Percentiles rank a stretch among this genome's conserved stretches.
These are phyloP conservation scores for Mizuhopecten yessoensis DNA, from an alignment of 1,140 invertebrate species.

Conservation along the genomic window DNA sequence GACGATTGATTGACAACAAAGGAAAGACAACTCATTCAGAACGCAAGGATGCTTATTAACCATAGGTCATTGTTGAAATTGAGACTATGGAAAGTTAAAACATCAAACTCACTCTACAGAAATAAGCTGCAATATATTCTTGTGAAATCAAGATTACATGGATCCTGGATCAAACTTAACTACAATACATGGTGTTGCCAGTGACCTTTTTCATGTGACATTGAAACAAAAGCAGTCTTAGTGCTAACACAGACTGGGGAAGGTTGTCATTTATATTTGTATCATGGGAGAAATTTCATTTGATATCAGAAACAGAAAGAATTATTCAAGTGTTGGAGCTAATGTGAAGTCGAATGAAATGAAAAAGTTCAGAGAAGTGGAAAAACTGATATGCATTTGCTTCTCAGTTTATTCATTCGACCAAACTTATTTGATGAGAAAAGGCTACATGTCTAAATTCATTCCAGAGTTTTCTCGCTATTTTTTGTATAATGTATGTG, in stretches of 20 bases:
- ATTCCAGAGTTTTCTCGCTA: too few species aligned
- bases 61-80: too few species aligned
- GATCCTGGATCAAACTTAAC: not conserved
- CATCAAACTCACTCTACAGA: not conserved
- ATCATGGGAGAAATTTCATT: not conserved
- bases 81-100: too few species aligned
- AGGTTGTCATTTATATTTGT: not conserved
- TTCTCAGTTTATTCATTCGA: too few species aligned
- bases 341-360: too few species aligned
- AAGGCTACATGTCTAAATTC: too few species aligned
- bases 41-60: not conserved
- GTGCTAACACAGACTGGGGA: not conserved
- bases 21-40: not conserved
- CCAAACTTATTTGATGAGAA: too few species aligned
- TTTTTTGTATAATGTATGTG: too few species aligned
- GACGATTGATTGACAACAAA: conserved; percentile 44
- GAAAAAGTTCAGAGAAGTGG: too few species aligned
- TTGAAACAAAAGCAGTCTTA: not conserved
- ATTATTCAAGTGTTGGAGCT: not conserved
- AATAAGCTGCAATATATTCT: not conserved
- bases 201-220: not conserved
- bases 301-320: not conserved
- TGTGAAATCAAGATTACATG: not conserved
- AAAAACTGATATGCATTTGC: too few species aligned
- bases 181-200: not conserved